Evolutionary conservation across 2,888 invertebrate genomes (phyloP).

Genomic region (Ophion slaviceki): DNA sequence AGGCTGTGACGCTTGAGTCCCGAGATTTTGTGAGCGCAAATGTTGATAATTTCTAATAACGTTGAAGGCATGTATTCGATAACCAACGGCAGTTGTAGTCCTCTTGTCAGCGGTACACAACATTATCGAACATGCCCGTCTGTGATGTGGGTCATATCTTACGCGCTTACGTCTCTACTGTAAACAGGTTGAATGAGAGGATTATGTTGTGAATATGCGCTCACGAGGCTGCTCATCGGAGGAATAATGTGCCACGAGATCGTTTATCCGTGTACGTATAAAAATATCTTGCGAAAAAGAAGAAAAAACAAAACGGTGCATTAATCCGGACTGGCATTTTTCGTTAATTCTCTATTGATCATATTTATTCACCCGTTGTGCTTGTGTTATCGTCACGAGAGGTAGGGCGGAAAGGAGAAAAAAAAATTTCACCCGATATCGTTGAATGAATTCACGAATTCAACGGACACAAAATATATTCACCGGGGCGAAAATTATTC

Average conservation of each 20-base stretch:
- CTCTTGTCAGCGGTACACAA: background rate
- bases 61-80: background rate
- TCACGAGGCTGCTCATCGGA: background rate
- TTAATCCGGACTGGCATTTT: background rate
- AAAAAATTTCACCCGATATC: background rate
- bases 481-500: background rate
- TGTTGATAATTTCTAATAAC: background rate
- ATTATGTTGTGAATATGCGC: conserved; percentile 25
- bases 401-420: background rate
- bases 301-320: background rate
- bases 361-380: background rate
- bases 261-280: background rate
- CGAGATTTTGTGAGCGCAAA: background rate
- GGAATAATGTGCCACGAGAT: background rate
- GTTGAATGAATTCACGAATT: background rate
- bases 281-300: background rate
- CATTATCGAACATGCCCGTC: background rate
- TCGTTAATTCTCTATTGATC: background rate
- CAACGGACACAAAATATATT: background rate
- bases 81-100: background rate
- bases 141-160: conserved; percentile 10
- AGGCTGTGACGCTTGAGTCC: no score
- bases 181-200: conserved; percentile 19
- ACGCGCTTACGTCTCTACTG: conserved; percentile 5
- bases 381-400: no score